Conservation (phyloP, 2,113 vertebrate genomes). For the Prionailurus viverrinus region DNA sequence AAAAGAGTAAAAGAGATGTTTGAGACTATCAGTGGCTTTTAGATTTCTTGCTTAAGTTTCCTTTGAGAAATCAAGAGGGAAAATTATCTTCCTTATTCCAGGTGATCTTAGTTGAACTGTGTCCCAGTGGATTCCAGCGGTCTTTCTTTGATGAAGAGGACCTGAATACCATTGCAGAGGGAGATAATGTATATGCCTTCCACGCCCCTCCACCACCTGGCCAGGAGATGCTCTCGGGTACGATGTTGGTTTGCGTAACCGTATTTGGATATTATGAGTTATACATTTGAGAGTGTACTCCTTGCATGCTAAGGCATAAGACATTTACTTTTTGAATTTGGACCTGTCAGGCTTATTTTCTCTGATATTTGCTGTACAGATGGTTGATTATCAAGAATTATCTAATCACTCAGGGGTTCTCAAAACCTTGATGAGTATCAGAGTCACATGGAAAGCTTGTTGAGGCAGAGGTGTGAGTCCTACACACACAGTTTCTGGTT, state of each 20-base stretch:
- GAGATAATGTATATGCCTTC: conserved; percentile 94
- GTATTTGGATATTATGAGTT: not conserved
- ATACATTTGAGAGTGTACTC: not conserved
- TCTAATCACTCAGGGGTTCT: not conserved
- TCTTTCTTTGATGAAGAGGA: conserved; percentile 94
- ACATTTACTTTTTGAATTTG: not conserved
- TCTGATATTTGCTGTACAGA: not conserved
- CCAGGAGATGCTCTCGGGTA: conserved; percentile 89
- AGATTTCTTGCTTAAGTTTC: conserved; percentile 26
- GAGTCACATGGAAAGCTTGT: not conserved
- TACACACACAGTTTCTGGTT: not conserved
- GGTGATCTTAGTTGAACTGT: conserved; percentile 95
- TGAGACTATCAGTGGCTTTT: not conserved
- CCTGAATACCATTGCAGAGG: conserved; percentile 90
- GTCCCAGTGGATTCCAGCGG: conserved; percentile 92
- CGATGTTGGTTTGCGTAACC: not conserved
- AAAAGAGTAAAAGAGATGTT: not conserved
- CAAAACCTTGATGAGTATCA: not conserved
- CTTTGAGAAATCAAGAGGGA: conserved; percentile 42
- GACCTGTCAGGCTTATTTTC: not conserved
- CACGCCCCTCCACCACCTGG: conserved; percentile 87
- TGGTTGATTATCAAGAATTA: conserved; percentile 3
- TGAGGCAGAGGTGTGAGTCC: not conserved
- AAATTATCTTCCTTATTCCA: conserved; percentile 76
- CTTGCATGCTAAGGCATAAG: not conserved